These are phyloP conservation scores for Eurytoma adleriae DNA, from an alignment of 2,888 invertebrate species.

Conservation along the genomic window DNA sequence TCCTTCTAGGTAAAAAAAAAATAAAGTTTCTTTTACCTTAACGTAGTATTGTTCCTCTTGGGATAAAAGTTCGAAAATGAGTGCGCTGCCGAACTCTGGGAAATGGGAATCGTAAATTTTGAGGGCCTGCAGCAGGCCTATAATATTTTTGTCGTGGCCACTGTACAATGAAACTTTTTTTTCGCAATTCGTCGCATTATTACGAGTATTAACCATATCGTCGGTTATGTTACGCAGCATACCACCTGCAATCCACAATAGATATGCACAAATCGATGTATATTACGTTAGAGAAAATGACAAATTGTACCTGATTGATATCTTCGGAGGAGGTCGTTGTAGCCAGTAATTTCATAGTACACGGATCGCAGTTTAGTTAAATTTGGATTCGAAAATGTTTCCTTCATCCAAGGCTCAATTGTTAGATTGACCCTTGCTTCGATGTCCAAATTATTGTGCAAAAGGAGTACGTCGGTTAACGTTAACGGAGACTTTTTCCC, in stretches of 20 bases:
- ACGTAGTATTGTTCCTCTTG: slow-evolving; percentile 63
- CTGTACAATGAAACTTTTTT: slow-evolving; percentile 69
- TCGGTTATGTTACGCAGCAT: slow-evolving; percentile 42
- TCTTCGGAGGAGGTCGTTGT: slow-evolving; percentile 20
- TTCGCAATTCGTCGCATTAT: slow-evolving; percentile 68
- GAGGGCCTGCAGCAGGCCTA: slow-evolving; percentile 65
- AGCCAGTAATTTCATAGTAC: slow-evolving; percentile 13
- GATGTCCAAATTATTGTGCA: slow-evolving; percentile 45
- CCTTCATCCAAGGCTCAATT: slow-evolving; percentile 51
- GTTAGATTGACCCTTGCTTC: slow-evolving; percentile 44
- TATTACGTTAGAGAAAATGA: neutral
- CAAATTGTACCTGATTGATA: slow-evolving; percentile 19
- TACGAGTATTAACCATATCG: slow-evolving; percentile 61
- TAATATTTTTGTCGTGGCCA: slow-evolving; percentile 68
- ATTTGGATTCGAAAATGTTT: slow-evolving; percentile 6
- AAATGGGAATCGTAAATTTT: slow-evolving; percentile 66
- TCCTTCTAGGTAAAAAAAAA: no score
- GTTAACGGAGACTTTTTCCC: slow-evolving; percentile 28
- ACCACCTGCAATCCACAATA: slow-evolving; percentile 52
- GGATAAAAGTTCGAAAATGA: slow-evolving; percentile 68
- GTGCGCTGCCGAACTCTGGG: slow-evolving; percentile 65
- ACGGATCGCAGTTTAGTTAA: neutral
- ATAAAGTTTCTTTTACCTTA: slow-evolving; percentile 61
- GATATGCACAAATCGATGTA: neutral
- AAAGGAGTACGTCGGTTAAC: slow-evolving; percentile 28